Evolutionary conservation across 2,113 vertebrate genomes (phyloP).

Genomic region (Eurypyga helias): DNA sequence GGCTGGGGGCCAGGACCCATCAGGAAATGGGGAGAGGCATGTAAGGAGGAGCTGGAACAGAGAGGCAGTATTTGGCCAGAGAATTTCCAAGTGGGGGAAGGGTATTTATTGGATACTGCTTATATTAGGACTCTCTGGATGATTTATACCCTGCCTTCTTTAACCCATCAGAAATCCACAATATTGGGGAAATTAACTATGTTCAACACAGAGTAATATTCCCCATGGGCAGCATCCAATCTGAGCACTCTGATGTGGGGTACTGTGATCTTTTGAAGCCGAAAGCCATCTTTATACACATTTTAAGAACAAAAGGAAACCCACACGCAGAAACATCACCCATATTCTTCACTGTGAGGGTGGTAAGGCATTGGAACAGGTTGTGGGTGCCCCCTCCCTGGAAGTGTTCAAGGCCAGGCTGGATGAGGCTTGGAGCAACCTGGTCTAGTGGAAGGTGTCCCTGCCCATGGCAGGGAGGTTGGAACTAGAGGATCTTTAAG

Average conservation of each 20-base stretch:
- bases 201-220: not conserved
- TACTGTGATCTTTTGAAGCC: not conserved
- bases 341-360: not conserved
- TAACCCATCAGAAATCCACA: not conserved
- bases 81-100: constrained; percentile 14
- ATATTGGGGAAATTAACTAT: not conserved
- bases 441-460: too few relatives aligned
- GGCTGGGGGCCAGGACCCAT: constrained; percentile 53
- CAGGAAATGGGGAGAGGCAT: not conserved
- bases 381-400: too few relatives aligned
- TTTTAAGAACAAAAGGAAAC: not conserved
- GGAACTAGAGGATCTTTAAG: too few relatives aligned
- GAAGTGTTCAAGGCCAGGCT: too few relatives aligned
- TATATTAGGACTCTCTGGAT: not conserved
- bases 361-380: too few relatives aligned
- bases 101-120: not conserved
- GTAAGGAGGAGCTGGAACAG: constrained; percentile 46
- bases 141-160: not conserved
- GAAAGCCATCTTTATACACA: not conserved
- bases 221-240: not conserved
- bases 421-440: too few relatives aligned
- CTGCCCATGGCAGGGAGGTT: too few relatives aligned
- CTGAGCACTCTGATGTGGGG: not conserved
- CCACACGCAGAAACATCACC: not conserved
- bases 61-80: constrained; percentile 2